Conservation (phyloP, 2,113 vertebrate genomes). For the Catagonus wagneri region DNA sequence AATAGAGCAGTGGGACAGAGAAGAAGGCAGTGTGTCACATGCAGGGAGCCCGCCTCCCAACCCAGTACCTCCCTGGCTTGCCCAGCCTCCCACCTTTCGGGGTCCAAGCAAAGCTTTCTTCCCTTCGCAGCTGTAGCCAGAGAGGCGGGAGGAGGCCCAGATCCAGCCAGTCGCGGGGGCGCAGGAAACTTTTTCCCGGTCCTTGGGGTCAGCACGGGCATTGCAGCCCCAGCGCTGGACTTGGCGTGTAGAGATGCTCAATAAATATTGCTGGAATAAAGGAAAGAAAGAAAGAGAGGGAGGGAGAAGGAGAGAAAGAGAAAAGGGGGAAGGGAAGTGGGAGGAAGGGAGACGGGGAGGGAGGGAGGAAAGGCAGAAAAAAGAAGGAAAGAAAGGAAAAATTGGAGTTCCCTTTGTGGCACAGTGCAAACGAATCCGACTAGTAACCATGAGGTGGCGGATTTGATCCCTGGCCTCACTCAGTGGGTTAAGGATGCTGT, state of each 20-base stretch:
- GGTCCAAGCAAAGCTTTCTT: constrained; percentile 76
- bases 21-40: constrained; percentile 78
- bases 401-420: no score
- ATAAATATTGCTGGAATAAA: not conserved
- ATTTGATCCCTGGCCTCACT: no score
- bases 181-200: not conserved
- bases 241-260: not conserved
- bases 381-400: no score
- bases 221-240: not conserved
- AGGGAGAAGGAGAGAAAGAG: not conserved
- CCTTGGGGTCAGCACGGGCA: not conserved
- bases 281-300: no score
- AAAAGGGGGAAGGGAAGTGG: not conserved
- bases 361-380: no score
- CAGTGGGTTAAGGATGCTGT: no score
- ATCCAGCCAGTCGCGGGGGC: not conserved
- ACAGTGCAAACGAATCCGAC: no score
- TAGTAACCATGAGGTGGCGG: no score
- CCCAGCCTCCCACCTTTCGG: constrained; percentile 38
- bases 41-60: constrained; percentile 70
- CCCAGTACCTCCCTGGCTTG: constrained; percentile 72
- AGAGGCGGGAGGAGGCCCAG: not conserved
- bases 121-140: not conserved
- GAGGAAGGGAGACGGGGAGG: no score
- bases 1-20: constrained; percentile 81